phyloP scores from a whole-genome alignment of 2,888 invertebrate species.

The Leucophenga montana region DNA sequence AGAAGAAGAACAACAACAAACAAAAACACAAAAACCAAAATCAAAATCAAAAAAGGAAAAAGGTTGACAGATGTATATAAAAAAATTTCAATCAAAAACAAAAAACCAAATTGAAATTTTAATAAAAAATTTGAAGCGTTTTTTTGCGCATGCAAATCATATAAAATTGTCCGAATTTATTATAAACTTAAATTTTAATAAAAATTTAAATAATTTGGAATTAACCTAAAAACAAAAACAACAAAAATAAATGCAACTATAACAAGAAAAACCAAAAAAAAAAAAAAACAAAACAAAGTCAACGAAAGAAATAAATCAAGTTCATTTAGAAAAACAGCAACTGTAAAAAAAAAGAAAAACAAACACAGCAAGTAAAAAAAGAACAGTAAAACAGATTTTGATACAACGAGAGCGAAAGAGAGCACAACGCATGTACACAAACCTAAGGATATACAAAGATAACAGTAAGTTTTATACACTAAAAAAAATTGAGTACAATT shows the following conservation, averaged over 20 bases:
- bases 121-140: too few species aligned
- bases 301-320: neutral
- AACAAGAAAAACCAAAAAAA: neutral
- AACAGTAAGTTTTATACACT: slow-evolving; percentile 31
- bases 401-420: neutral
- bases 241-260: too few species aligned
- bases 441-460: neutral
- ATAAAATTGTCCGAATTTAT: too few species aligned
- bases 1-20: neutral
- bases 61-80: neutral
- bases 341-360: slow-evolving; percentile 34
- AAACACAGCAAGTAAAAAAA: slow-evolving; percentile 43
- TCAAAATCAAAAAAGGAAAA: neutral
- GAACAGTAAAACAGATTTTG: too few species aligned
- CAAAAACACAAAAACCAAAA: neutral
- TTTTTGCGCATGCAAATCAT: too few species aligned
- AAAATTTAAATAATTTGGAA: slow-evolving; percentile 9
- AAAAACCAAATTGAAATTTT: too few species aligned
- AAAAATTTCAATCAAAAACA: neutral
- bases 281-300: neutral
- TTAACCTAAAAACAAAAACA: slow-evolving; percentile 7
- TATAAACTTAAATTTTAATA: neutral
- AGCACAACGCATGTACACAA: too few species aligned
- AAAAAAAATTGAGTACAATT: too few species aligned
- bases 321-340: slow-evolving; percentile 39